A percentile compares a stretch with the other conserved stretches of the same genome.
Conservation (phyloP, 2,888 invertebrate genomes). For the Caenorhabditis sulstoni region DNA sequence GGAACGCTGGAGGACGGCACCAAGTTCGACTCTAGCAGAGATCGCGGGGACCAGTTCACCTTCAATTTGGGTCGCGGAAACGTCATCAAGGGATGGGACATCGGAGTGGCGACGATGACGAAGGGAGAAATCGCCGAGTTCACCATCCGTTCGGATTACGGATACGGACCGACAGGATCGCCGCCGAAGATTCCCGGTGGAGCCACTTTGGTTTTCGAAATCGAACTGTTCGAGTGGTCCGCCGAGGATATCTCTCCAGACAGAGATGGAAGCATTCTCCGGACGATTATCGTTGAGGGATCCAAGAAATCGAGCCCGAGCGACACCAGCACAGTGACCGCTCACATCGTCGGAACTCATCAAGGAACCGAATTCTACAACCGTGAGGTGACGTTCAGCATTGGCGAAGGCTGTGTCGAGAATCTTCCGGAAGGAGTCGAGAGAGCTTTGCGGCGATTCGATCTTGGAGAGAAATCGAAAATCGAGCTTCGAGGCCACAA, state of each 20-base stretch:
- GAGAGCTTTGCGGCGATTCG: constrained; percentile 88
- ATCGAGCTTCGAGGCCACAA: constrained; percentile 70
- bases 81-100: constrained; percentile 86
- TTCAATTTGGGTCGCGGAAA: constrained; percentile 91
- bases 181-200: constrained; percentile 92
- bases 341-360: constrained; percentile 86
- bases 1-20: constrained; percentile 91
- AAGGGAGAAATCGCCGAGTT: constrained; percentile 86
- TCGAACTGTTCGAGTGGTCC: constrained; percentile 70
- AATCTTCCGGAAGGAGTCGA: constrained; percentile 89
- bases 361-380: constrained; percentile 88
- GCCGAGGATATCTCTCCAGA: constrained; percentile 90
- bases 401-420: constrained; percentile 90
- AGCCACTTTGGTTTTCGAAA: constrained; percentile 91
- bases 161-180: constrained; percentile 90
- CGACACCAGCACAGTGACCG: constrained; percentile 89
- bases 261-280: constrained; percentile 89
- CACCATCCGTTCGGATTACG: constrained; percentile 91
- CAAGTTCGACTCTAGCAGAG: constrained; percentile 92
- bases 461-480: constrained; percentile 80
- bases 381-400: constrained; percentile 87
- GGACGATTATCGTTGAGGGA: constrained; percentile 86
- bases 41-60: constrained; percentile 89
- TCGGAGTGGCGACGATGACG: constrained; percentile 94
- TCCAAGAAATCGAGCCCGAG: constrained; percentile 87